phyloP scores from a whole-genome alignment of 2,797 vertebrate genomes.

The Coreius guichenoti region DNA sequence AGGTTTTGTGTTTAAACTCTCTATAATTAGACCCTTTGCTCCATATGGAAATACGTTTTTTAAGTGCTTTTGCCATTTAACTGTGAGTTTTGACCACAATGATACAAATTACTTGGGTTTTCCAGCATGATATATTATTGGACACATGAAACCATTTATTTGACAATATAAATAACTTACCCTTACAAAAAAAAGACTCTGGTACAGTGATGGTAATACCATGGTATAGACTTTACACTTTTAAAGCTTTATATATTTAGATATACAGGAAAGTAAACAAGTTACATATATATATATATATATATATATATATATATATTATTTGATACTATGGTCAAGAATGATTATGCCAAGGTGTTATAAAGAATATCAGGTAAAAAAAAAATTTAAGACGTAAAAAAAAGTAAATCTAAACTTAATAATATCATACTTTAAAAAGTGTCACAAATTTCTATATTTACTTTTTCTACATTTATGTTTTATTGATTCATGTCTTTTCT shows the following conservation, averaged over 20 bases:
- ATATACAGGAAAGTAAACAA: not conserved
- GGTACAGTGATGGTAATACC: constrained; percentile 5
- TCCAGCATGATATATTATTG: constrained; percentile 7
- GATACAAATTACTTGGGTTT: not conserved
- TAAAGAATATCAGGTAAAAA: not conserved
- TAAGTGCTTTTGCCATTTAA: not conserved
- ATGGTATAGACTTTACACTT: not conserved
- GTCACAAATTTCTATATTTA: no score
- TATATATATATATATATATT: not conserved
- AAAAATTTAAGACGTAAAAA: not conserved
- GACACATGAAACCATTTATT: constrained; percentile 19
- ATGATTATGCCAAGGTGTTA: not conserved
- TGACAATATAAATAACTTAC: constrained; percentile 9
- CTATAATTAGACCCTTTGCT: constrained; percentile 7
- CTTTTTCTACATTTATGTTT: not conserved
- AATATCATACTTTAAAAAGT: not conserved
- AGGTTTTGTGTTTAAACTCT: constrained; percentile 21
- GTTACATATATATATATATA: not conserved
- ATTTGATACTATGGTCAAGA: not conserved
- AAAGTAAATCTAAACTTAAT: not conserved
- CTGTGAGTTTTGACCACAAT: not conserved
- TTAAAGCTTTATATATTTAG: not conserved
- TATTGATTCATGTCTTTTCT: not conserved
- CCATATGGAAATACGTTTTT: constrained; percentile 13
- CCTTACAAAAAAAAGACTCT: not conserved